phyloP scores from a whole-genome alignment of 2,113 vertebrate genomes.

The Erythrolamprus reginae region DNA sequence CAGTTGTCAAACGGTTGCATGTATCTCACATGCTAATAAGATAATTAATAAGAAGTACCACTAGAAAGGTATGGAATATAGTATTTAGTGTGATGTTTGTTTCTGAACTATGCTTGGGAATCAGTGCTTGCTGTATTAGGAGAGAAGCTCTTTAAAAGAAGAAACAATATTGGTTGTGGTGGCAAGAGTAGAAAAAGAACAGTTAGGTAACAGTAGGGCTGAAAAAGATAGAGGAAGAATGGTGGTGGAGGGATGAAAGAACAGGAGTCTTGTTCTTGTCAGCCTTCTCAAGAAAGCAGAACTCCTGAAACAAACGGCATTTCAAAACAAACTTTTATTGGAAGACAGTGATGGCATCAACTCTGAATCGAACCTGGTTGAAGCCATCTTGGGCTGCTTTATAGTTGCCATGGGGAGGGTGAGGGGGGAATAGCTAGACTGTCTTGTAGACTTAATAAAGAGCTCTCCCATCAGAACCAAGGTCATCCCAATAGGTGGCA shows the following conservation, averaged over 20 bases:
- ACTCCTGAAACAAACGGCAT: too few relatives aligned
- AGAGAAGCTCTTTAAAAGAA: background rate
- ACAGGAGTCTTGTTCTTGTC: background rate
- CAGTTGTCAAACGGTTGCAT: background rate
- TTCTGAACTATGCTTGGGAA: background rate
- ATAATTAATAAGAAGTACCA: background rate
- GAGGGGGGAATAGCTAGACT: too few relatives aligned
- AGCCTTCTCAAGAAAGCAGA: too few relatives aligned
- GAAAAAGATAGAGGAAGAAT: background rate
- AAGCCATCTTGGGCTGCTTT: too few relatives aligned
- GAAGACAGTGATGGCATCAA: too few relatives aligned
- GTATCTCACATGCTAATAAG: background rate
- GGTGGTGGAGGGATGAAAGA: background rate
- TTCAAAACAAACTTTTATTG: too few relatives aligned
- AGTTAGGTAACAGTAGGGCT: background rate
- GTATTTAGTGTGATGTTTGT: background rate
- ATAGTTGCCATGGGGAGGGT: too few relatives aligned
- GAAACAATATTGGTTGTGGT: too few relatives aligned
- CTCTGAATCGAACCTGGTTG: too few relatives aligned
- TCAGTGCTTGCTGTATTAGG: background rate
- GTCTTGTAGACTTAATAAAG: too few relatives aligned
- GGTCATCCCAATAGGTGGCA: too few relatives aligned
- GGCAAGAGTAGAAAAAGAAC: background rate
- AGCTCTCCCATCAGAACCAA: too few relatives aligned
- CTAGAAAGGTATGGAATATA: background rate